Conservation (phyloP, 2,888 invertebrate species). For the Spicauda simplicius region DNA sequence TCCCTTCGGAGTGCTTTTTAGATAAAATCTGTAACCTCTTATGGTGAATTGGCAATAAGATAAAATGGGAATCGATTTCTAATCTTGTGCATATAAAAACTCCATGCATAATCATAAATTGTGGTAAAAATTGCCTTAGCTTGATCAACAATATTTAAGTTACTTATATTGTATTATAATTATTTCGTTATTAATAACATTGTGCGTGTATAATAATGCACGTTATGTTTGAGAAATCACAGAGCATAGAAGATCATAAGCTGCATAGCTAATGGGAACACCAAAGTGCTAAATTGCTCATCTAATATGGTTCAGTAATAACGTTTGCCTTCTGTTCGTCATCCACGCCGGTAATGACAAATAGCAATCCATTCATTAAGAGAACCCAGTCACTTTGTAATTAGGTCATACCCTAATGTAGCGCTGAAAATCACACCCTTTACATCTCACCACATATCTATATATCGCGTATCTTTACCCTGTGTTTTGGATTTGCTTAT, state of each 20-base stretch:
- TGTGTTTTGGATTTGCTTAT: not conserved
- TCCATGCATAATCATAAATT: too few relatives aligned
- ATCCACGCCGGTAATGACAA: slow-evolving; percentile 19
- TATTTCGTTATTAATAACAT: too few relatives aligned
- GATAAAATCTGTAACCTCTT: slow-evolving; percentile 54
- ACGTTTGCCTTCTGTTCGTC: slow-evolving; percentile 15
- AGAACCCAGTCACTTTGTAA: slow-evolving; percentile 16
- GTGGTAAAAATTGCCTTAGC: too few relatives aligned
- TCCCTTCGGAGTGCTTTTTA: slow-evolving; percentile 50
- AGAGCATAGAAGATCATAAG: slow-evolving; percentile 28
- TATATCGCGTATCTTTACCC: not conserved
- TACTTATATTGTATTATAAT: too few relatives aligned
- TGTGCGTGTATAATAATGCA: slow-evolving; percentile 50
- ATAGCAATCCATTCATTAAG: slow-evolving; percentile 28
- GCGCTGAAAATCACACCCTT: slow-evolving; percentile 6
- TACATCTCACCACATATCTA: not conserved
- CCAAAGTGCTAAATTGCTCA: slow-evolving; percentile 24
- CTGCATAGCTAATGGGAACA: slow-evolving; percentile 25
- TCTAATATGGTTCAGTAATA: slow-evolving; percentile 16
- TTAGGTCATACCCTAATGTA: slow-evolving; percentile 7
- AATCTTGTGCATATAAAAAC: slow-evolving; percentile 47
- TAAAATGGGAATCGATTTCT: slow-evolving; percentile 64
- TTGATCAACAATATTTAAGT: too few relatives aligned
- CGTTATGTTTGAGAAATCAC: slow-evolving; percentile 44
- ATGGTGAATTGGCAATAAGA: slow-evolving; percentile 72